Conservation (phyloP, 2,888 invertebrate species). For the Nemapogon koenigi region DNA sequence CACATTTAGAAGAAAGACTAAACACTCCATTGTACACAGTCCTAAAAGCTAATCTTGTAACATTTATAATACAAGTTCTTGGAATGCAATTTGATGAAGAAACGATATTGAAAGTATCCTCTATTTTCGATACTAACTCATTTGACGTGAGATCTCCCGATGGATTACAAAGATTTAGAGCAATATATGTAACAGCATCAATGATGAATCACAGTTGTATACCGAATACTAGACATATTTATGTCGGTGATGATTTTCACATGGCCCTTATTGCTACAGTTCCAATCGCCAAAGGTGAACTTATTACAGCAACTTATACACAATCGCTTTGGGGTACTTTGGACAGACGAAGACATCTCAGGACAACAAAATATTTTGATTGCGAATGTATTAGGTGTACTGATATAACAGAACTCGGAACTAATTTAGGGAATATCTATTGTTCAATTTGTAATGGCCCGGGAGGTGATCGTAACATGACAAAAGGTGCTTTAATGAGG, state of each 20-base stretch:
- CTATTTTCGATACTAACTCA: slow-evolving; percentile 75
- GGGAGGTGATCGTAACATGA: slow-evolving; percentile 23
- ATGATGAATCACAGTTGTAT: slow-evolving; percentile 77
- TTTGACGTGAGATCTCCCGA: slow-evolving; percentile 69
- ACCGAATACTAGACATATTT: slow-evolving; percentile 75
- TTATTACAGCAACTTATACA: slow-evolving; percentile 73
- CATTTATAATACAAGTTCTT: slow-evolving; percentile 66
- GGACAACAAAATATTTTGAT: slow-evolving; percentile 70
- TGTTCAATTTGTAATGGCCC: slow-evolving; percentile 68
- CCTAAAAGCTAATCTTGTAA: slow-evolving; percentile 66
- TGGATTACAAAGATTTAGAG: slow-evolving; percentile 59
- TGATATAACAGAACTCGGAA: slow-evolving; percentile 74
- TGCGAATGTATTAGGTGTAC: slow-evolving; percentile 71
- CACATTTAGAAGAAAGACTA: slow-evolving; percentile 68
- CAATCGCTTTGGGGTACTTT: slow-evolving; percentile 74
- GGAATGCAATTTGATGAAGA: slow-evolving; percentile 61
- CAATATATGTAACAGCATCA: slow-evolving; percentile 69
- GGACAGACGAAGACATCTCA: slow-evolving; percentile 67
- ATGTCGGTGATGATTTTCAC: slow-evolving; percentile 63
- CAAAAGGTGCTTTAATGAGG: slow-evolving; percentile 54
- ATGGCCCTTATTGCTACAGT: slow-evolving; percentile 70
- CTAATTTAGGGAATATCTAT: slow-evolving; percentile 67
- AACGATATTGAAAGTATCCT: slow-evolving; percentile 67
- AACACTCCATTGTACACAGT: slow-evolving; percentile 67
- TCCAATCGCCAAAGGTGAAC: slow-evolving; percentile 70